phyloP scores from a whole-genome alignment of 37 sponge, comb jelly and placozoan genomes.

The Geodia barretti region DNA sequence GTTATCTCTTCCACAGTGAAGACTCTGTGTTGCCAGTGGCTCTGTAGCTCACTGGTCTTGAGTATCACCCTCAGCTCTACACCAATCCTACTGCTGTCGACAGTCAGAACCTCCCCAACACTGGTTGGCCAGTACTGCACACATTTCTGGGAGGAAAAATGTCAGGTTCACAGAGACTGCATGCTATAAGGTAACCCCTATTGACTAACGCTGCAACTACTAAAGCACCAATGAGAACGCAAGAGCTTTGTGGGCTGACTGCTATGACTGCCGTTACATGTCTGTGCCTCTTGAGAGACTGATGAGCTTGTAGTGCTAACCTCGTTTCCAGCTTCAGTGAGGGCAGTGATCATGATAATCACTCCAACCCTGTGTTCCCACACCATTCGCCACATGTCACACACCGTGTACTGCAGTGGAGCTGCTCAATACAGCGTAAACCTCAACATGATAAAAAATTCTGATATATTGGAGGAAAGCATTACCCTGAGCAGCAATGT shows the following conservation, averaged over 20 bases:
- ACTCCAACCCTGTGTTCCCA: neutral
- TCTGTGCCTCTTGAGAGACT: neutral
- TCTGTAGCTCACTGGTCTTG: conserved; percentile 6
- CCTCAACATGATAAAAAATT: too few relatives aligned
- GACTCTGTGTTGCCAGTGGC: conserved; percentile 48
- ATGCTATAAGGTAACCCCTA: too few relatives aligned
- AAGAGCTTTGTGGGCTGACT: too few relatives aligned
- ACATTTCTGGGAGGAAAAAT: conserved; percentile 53
- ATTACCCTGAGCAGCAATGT: conserved; percentile 26
- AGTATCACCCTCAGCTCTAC: conserved; percentile 30
- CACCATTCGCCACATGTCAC: neutral
- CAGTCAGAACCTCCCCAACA: conserved; percentile 10
- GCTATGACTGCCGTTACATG: too few relatives aligned
- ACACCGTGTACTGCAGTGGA: neutral
- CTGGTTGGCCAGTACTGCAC: conserved; percentile 76
- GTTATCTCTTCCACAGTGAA: conserved; percentile 29
- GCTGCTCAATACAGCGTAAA: neutral
- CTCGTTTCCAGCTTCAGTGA: neutral
- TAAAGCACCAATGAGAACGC: too few relatives aligned
- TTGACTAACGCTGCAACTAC: too few relatives aligned
- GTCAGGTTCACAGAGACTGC: too few relatives aligned
- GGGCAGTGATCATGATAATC: neutral
- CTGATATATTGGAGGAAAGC: neutral
- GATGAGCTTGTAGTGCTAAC: neutral
- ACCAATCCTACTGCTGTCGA: neutral